A percentile compares a stretch with the other conserved stretches of the same genome.
These are phyloP conservation scores for Idaea aversata DNA, from an alignment of 2,888 invertebrate genomes.

Conservation along the genomic window DNA sequence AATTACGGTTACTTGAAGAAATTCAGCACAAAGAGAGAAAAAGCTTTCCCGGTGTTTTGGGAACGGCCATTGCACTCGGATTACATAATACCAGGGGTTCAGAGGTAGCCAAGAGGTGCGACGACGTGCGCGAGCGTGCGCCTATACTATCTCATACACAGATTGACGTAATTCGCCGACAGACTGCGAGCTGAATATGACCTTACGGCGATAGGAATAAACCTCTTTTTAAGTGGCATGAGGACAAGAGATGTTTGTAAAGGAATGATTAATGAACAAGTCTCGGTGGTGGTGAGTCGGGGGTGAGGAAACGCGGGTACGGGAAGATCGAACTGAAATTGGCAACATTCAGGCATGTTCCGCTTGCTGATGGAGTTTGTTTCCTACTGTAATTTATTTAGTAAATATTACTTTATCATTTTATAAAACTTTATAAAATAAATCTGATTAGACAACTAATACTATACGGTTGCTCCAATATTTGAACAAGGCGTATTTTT, in stretches of 20 bases:
- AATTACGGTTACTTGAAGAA: constrained; percentile 53
- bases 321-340: constrained; percentile 75
- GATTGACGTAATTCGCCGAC: constrained; percentile 41
- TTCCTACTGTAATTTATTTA: constrained; percentile 54
- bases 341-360: constrained; percentile 61
- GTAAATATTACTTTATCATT: background rate
- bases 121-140: constrained; percentile 36
- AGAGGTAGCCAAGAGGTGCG: constrained; percentile 68
- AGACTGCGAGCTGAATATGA: constrained; percentile 40
- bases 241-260: constrained; percentile 48
- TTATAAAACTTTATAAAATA: background rate
- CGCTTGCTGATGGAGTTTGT: constrained; percentile 48
- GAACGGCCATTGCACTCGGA: constrained; percentile 76
- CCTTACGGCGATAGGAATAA: constrained; percentile 49
- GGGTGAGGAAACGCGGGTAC: constrained; percentile 36
- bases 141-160: constrained; percentile 11
- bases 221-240: constrained; percentile 45
- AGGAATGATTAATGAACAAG: constrained; percentile 66
- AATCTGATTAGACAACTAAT: background rate
- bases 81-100: constrained; percentile 76
- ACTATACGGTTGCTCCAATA: background rate
- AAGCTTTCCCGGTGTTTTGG: constrained; percentile 55
- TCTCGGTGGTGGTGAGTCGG: constrained; percentile 54
- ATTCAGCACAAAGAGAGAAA: constrained; percentile 50
- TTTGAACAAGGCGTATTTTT: constrained; percentile 13